phyloP scores from a whole-genome alignment of 2,888 invertebrate genomes.

The Phengaris arion region DNA sequence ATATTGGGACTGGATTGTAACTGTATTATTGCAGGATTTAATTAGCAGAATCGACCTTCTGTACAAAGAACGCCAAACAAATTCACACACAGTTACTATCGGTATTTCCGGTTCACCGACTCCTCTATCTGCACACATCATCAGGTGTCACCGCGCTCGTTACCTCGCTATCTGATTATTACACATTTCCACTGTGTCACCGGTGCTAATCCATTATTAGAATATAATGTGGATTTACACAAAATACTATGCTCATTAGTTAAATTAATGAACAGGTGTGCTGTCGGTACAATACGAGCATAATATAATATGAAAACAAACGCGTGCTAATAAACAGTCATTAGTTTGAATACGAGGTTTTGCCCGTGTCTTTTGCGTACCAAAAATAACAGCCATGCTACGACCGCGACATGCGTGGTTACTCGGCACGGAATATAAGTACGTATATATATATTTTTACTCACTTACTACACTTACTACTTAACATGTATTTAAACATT shows the following conservation, averaged over 20 bases:
- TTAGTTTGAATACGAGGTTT: no score
- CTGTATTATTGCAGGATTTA: no score
- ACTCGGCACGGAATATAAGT: no score
- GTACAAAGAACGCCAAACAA: not conserved
- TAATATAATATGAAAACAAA: not conserved
- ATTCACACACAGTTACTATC: not conserved
- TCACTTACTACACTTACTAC: no score
- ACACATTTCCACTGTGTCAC: not conserved
- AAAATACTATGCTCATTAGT: not conserved
- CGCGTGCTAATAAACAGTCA: no score
- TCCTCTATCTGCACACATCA: not conserved
- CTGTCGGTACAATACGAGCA: not conserved
- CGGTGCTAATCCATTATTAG: not conserved
- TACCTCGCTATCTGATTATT: not conserved
- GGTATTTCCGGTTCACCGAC: not conserved
- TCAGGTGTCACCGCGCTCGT: not conserved
- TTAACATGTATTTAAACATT: no score
- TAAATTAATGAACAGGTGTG: not conserved
- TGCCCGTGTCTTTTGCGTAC: no score
- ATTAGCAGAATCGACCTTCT: not conserved
- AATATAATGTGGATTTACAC: constrained; percentile 3
- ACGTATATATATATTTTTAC: no score
- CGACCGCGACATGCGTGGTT: no score
- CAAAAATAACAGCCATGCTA: no score
- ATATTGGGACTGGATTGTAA: no score